Conservation (phyloP, 1,140 invertebrate genomes). For the Ceratitis capitata region DNA sequence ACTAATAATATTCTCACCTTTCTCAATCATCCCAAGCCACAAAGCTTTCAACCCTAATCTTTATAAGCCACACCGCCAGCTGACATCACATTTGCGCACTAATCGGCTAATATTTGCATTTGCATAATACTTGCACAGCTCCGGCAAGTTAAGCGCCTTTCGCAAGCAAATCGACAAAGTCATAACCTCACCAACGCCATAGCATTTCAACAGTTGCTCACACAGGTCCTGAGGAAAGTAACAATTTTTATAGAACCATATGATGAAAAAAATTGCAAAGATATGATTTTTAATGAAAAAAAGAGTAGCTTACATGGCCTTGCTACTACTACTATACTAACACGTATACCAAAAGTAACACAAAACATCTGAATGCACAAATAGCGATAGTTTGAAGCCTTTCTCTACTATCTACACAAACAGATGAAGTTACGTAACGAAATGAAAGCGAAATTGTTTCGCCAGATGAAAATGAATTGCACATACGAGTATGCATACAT, state of each 20-base stretch:
- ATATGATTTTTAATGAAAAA: not conserved
- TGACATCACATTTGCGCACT: not conserved
- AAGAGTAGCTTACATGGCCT: not conserved
- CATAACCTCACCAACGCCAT: no score
- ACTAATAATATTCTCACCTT: no score
- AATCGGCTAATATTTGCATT: conserved; percentile 11
- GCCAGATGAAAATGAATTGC: conserved; percentile 21
- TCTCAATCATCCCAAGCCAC: not conserved
- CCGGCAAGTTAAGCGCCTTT: not conserved
- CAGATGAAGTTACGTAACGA: not conserved
- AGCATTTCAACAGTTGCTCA: not conserved
- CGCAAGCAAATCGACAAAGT: no score
- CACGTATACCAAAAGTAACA: not conserved
- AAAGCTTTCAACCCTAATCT: not conserved
- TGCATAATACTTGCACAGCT: not conserved
- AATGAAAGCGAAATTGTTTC: conserved; percentile 12
- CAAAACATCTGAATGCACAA: not conserved
- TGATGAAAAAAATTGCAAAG: not conserved
- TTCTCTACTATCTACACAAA: no score
- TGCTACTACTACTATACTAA: not conserved
- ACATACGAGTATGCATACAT: not conserved
- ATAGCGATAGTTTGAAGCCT: not conserved
- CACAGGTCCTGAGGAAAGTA: not conserved
- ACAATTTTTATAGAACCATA: not conserved
- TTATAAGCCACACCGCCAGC: not conserved